Evolutionary conservation across 1,140 invertebrate genomes (phyloP).

Genomic region (Uloborus diversus): DNA sequence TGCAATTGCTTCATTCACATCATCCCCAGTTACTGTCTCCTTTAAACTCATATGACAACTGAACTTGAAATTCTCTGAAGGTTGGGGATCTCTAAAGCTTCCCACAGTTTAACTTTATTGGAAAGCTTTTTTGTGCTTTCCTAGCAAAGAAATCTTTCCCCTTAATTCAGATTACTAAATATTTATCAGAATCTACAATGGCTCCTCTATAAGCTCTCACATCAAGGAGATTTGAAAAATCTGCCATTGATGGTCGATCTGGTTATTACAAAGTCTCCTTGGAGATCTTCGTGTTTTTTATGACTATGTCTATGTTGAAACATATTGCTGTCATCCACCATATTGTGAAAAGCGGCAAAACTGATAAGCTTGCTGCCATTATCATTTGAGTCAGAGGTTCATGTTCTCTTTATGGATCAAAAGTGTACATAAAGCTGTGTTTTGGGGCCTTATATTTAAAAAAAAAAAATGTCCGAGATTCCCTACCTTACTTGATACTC

Average conservation of each 20-base stretch:
- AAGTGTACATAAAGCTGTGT: no score
- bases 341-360: conserved; percentile 14
- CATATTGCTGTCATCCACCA: background rate
- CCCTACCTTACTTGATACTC: no score
- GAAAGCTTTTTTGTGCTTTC: background rate
- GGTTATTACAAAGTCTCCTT: background rate
- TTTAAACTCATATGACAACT: conserved; percentile 5
- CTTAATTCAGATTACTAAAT: conserved; percentile 16
- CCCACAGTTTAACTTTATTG: background rate
- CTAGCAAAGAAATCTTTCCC: conserved; percentile 4
- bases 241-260: background rate
- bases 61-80: background rate
- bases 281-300: conserved; percentile 2
- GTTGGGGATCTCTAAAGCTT: background rate
- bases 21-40: background rate
- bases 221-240: background rate
- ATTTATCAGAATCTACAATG: background rate
- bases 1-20: conserved; percentile 8
- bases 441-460: no score
- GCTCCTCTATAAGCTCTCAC: conserved; percentile 1
- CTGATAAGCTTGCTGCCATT: conserved; percentile 1
- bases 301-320: conserved; percentile 17
- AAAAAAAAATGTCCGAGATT: no score
- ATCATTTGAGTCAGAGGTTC: conserved; percentile 8
- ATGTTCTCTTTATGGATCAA: no score